Evolutionary conservation across 2,113 vertebrate species (phyloP), one percentile per base, ranked within the genome.

Genomic region (Cavia aperea): DNA sequence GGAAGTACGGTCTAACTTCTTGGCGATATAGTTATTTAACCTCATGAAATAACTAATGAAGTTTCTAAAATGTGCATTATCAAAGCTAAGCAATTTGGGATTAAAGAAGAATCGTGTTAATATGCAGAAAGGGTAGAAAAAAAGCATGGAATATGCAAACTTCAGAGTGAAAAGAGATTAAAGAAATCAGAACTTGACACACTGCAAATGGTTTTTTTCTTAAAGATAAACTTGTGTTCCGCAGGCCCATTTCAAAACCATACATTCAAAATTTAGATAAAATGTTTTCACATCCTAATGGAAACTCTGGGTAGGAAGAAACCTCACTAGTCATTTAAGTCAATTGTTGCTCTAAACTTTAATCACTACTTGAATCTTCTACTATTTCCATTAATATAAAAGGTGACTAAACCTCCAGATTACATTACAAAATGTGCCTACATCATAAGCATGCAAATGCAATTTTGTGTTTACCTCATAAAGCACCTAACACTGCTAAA

Each of bases 21-120:
- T 90, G 62, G 36, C 51, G 58, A 70, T 66, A 9, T n/a, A 86
- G 92, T 90, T 93, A 91, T 68, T 90, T 94, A 84, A 86, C 60
- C 36, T 86, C 79, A 51, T 79, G 73, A 78, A 94, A 86, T 56
- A 90, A 83, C 19, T 75, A 93, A 12, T 81, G 54, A 92, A 77
- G 85, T 90, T 73, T 93, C 63, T 84, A 72, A 94, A 54, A 54
- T 88, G 24, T 39, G 92, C 81, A n/a, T 77, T 81, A 90, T 93
- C 16, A 84, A 88, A 94, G 78, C 54, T 31, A 16, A 93, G 70
- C 15, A 75, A 88, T 86, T 93, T 70, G n/a, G 54, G 54, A 93
- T 86, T 90, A 83, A 62, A 29, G 8, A 91, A 86, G 26, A 73
- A 56, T 46, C 51, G 9, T 54, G 56, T 85, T 72, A 87, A 70